A percentile compares a stretch with the other conserved stretches of the same genome.
phyloP scores from a whole-genome alignment of 2,797 vertebrate species.

The Microctenopoma stevenorrisi region DNA sequence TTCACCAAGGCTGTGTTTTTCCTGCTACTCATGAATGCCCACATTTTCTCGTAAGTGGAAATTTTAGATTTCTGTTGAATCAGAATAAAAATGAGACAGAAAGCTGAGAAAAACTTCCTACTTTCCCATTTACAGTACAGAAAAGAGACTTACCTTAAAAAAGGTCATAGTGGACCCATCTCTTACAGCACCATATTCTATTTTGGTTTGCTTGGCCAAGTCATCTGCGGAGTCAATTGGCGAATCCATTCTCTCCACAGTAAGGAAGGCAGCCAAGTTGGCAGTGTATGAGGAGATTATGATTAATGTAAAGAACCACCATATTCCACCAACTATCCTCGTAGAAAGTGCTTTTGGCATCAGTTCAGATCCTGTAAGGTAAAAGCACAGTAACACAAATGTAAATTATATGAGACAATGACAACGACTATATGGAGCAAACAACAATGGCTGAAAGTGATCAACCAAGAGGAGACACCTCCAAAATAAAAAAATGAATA shows the following conservation, averaged over 20 bases:
- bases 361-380: constrained; percentile 91
- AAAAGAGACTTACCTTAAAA: constrained; percentile 90
- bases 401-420: background rate
- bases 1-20: constrained; percentile 95
- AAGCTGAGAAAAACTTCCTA: background rate
- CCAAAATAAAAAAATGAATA: constrained; percentile 3
- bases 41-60: constrained; percentile 99
- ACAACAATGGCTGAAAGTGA: background rate
- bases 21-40: constrained; percentile 98
- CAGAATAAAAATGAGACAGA: constrained; percentile 19
- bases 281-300: constrained; percentile 99
- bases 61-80: constrained; percentile 95
- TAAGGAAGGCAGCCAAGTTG: constrained; percentile 97
- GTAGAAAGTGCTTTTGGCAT: constrained; percentile 99
- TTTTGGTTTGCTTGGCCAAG: constrained; percentile 97
- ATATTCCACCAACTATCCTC: constrained; percentile 98
- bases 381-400: constrained; percentile 2
- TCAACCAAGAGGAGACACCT: background rate
- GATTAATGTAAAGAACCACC: constrained; percentile 99
- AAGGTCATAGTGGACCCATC: constrained; percentile 99
- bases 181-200: constrained; percentile 95
- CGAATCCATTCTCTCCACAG: constrained; percentile 97
- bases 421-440: background rate
- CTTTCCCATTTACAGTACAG: background rate
- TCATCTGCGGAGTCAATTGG: constrained; percentile 97